These are phyloP conservation scores for Formicarius rufipectus DNA, from an alignment of 2,113 vertebrate genomes.

Conservation along the genomic window DNA sequence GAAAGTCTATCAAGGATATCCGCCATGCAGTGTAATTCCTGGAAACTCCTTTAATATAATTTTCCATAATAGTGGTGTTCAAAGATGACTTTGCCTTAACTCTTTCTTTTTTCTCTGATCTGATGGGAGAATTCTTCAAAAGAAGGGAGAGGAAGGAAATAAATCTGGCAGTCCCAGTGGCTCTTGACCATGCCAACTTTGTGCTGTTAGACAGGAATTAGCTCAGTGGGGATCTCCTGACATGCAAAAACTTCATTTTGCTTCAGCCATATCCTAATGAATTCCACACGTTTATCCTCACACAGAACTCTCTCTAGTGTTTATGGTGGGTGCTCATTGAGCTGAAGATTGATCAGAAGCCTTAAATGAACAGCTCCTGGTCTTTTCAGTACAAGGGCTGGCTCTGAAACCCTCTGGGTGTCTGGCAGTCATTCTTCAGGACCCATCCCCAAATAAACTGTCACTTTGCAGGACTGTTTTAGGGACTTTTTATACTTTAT, in stretches of 20 bases:
- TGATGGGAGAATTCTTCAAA: not conserved
- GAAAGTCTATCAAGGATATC: not conserved
- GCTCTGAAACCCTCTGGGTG: not conserved
- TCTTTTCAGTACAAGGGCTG: accelerated
- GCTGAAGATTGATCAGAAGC: not conserved
- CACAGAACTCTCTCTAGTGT: not conserved
- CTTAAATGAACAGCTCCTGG: not conserved
- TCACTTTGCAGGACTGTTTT: not conserved
- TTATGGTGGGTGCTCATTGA: not conserved
- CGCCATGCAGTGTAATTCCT: not conserved
- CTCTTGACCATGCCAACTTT: not conserved
- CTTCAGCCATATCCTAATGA: not conserved
- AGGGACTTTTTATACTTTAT: not conserved
- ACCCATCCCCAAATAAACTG: not conserved
- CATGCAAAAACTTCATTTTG: not conserved
- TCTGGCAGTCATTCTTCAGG: not conserved
- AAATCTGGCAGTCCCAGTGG: not conserved
- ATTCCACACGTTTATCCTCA: not conserved
- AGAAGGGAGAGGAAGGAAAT: not conserved
- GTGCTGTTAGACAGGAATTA: not conserved
- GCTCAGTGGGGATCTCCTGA: not conserved
- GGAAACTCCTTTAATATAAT: not conserved
- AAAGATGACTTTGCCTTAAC: not conserved
- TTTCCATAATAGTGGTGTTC: not conserved
- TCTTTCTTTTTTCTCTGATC: not conserved